Conservation (phyloP, 2,888 invertebrate genomes). For the Drosophila mimetica region DNA sequence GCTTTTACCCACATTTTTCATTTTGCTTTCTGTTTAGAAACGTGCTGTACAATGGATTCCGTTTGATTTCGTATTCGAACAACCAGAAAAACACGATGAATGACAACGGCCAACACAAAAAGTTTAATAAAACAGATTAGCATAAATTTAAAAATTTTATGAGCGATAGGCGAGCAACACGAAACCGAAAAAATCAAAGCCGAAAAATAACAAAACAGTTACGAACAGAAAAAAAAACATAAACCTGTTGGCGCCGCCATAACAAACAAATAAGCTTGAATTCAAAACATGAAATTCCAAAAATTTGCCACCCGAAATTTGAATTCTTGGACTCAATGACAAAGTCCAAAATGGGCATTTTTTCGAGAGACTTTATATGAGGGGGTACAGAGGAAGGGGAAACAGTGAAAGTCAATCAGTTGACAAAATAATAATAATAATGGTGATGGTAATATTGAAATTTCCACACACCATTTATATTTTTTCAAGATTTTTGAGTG, state of each 20-base stretch:
- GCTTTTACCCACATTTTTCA: slow-evolving; percentile 8
- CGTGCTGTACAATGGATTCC: slow-evolving; percentile 31
- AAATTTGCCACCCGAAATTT: slow-evolving; percentile 30
- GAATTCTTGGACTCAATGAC: slow-evolving; percentile 45
- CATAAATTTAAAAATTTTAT: slow-evolving; percentile 48
- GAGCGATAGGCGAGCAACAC: slow-evolving; percentile 25
- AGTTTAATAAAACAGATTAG: slow-evolving; percentile 47
- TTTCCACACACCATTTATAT: no score
- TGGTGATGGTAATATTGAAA: no score
- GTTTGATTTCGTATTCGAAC: slow-evolving; percentile 31
- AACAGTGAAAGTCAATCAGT: slow-evolving; percentile 16
- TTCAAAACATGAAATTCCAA: slow-evolving; percentile 37
- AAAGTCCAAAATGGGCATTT: slow-evolving; percentile 25
- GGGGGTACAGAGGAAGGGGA: not conserved
- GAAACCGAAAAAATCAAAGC: slow-evolving; percentile 23
- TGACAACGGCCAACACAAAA: slow-evolving; percentile 42
- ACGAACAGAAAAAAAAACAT: slow-evolving; percentile 12
- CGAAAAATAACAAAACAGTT: slow-evolving; percentile 21
- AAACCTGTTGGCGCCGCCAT: slow-evolving; percentile 42
- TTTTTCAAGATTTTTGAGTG: no score
- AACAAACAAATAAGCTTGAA: slow-evolving; percentile 44
- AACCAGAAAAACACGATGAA: slow-evolving; percentile 69
- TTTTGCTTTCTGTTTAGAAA: slow-evolving; percentile 25
- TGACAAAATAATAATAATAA: no score
- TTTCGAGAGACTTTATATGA: slow-evolving; percentile 19